Base-by-base conservation (phyloP, 1,140 invertebrate species). In the Drosophila mayri region DNA sequence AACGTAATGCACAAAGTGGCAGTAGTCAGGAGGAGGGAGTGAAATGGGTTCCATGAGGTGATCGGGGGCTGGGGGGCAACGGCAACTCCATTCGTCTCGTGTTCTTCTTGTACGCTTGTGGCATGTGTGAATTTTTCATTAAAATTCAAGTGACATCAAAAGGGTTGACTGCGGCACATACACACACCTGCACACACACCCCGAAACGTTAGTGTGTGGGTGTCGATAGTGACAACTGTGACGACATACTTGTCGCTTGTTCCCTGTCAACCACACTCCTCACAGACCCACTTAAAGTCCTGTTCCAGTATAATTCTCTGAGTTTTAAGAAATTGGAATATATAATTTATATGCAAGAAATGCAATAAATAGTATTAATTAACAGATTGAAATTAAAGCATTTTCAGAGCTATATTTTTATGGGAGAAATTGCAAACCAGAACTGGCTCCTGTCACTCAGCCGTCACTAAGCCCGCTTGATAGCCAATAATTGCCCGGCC, bases 131-230 rank as follows among this genome's bases (percentile, higher is more conserved):
- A 90, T 90, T 90, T 90, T 90, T 90, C 86, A 90, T 90, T 90
- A 90, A 90, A 90, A 90, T 90, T 90, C 85, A 90, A 90, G 85
- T 76, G 85, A 90, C 85, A 90, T 90, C 85, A 90, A 90, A 90
- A 90, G 86, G 85, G 86, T 90, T 90, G 86, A 90, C 85, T 90
- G 71, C 49, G 70, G 74, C 62, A 63, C 75, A 46, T 16, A 22
- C 55, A 57, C 61, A 20, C 46, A 63, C 54, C 32, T 38, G 35
- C 20, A 55, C 32, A 20, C 32, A 7, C 32, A 40, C 61, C 14
- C 35, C 22, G 38, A 46, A 41, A 11, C 59, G 54, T 54, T 40
- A 40, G 73, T 64, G 68, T 63, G 77, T 75, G 65, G 68, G 78
- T 88, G 81, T 81, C 85, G 67, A 88, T 88, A 90, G 85, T 90